Evolutionary conservation across 2,888 invertebrate genomes (phyloP).

Genomic region (Clitarchus hookeri): DNA sequence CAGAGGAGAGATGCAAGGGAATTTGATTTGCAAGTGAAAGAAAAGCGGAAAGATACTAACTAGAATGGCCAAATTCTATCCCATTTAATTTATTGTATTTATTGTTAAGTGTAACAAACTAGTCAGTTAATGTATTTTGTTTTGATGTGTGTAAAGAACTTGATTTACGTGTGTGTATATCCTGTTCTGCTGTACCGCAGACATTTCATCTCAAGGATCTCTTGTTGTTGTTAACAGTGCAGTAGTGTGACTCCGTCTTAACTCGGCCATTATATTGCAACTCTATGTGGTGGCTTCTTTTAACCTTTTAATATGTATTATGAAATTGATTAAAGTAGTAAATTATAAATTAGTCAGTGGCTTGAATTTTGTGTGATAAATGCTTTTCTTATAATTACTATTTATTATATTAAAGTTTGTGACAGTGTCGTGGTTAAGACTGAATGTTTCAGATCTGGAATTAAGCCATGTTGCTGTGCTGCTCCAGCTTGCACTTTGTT

Average conservation of each 20-base stretch:
- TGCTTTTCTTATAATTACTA: neutral
- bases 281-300: neutral
- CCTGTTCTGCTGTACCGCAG: slow-evolving; percentile 40
- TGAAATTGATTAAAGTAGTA: neutral
- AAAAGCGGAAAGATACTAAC: slow-evolving; percentile 44
- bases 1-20: slow-evolving; percentile 41
- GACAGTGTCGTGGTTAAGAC: neutral
- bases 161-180: slow-evolving; percentile 16
- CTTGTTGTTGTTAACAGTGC: slow-evolving; percentile 37
- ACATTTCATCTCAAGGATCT: slow-evolving; percentile 46
- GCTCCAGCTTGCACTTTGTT: no score
- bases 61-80: slow-evolving; percentile 47
- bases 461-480: neutral
- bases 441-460: neutral
- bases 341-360: neutral
- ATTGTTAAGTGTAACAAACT: slow-evolving; percentile 44
- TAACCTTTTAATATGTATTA: neutral
- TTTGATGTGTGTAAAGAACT: slow-evolving; percentile 34
- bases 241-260: slow-evolving; percentile 22
- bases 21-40: slow-evolving; percentile 41
- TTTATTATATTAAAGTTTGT: neutral
- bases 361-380: slow-evolving; percentile 10
- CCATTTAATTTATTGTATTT: slow-evolving; percentile 45
- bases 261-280: neutral
- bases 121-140: slow-evolving; percentile 42